These are phyloP conservation scores for Drosophila subsilvestris DNA, from an alignment of 2,888 invertebrate genomes.

Conservation along the genomic window DNA sequence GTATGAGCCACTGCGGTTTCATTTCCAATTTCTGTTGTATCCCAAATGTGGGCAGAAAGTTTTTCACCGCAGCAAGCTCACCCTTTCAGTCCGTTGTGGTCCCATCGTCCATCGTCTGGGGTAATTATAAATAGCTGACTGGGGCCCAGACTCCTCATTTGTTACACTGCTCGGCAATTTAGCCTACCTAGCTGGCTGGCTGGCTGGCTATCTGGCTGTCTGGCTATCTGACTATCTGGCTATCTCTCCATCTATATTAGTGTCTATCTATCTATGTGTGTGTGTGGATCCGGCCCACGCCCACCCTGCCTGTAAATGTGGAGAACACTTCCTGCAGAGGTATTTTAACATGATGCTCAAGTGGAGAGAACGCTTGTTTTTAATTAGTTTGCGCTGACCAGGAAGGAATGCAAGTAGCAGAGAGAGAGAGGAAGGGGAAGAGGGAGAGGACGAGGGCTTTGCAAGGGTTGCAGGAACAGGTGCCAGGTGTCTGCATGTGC, in stretches of 20 bases:
- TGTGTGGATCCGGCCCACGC: no score
- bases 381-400: conserved; percentile 73
- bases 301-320: conserved; percentile 8
- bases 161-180: conserved; percentile 18
- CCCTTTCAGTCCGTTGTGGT: not conserved
- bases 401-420: conserved; percentile 44
- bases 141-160: conserved; percentile 52
- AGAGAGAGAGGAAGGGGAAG: not conserved
- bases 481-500: not conserved
- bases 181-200: conserved; percentile 10
- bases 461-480: not conserved
- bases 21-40: conserved; percentile 7
- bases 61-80: not conserved
- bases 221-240: no score
- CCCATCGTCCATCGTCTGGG: conserved; percentile 24
- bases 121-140: conserved; percentile 74
- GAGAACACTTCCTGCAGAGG: conserved; percentile 18
- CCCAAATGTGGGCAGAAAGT: conserved; percentile 2
- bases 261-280: no score
- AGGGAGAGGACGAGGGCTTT: not conserved
- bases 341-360: conserved; percentile 65
- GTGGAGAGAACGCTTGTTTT: conserved; percentile 67
- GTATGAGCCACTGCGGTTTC: conserved; percentile 23
- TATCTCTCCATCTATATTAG: not conserved
- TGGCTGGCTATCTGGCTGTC: no score